phyloP scores from a whole-genome alignment of 2,888 invertebrate genomes.

The Malthinus seriepunctatus region DNA sequence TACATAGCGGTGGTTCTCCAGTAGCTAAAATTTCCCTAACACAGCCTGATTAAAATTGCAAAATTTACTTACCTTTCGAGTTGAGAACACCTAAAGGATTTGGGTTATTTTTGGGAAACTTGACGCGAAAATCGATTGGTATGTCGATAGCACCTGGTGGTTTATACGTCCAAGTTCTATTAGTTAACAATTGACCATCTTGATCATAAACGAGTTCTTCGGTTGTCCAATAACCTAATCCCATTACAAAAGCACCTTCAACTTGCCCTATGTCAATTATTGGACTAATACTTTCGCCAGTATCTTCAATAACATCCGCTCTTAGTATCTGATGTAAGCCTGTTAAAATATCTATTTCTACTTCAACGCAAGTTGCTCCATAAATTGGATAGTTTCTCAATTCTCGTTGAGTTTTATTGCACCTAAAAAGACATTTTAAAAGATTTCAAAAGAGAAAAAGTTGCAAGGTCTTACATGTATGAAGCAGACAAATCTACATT shows the following conservation, averaged over 20 bases:
- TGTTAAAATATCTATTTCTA: slow-evolving; percentile 55
- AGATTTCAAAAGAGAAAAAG: too few species aligned
- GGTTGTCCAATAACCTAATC: slow-evolving; percentile 71
- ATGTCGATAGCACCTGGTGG: slow-evolving; percentile 78
- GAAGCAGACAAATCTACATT: slow-evolving; percentile 65
- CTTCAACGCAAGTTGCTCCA: slow-evolving; percentile 67
- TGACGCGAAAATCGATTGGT: slow-evolving; percentile 74
- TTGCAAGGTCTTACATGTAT: slow-evolving; percentile 54
- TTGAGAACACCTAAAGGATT: slow-evolving; percentile 71
- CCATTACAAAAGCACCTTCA: slow-evolving; percentile 71
- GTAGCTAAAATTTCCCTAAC: too few species aligned
- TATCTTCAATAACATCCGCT: slow-evolving; percentile 75
- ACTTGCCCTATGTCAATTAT: slow-evolving; percentile 59
- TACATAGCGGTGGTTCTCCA: slow-evolving; percentile 65
- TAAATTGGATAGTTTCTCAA: slow-evolving; percentile 61
- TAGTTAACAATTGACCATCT: slow-evolving; percentile 70
- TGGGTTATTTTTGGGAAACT: slow-evolving; percentile 66
- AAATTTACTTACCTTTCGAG: slow-evolving; percentile 66
- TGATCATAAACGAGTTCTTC: slow-evolving; percentile 69
- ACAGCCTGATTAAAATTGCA: slow-evolving; percentile 14
- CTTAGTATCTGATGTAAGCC: slow-evolving; percentile 65
- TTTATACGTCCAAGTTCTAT: slow-evolving; percentile 82
- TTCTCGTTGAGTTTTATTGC: too few species aligned
- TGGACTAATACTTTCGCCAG: slow-evolving; percentile 32
- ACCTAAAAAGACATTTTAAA: too few species aligned